A percentile compares a stretch with the other conserved stretches of the same genome.
phyloP scores from a whole-genome alignment of 2,113 vertebrate species.

The Oreochromis spilurus region DNA sequence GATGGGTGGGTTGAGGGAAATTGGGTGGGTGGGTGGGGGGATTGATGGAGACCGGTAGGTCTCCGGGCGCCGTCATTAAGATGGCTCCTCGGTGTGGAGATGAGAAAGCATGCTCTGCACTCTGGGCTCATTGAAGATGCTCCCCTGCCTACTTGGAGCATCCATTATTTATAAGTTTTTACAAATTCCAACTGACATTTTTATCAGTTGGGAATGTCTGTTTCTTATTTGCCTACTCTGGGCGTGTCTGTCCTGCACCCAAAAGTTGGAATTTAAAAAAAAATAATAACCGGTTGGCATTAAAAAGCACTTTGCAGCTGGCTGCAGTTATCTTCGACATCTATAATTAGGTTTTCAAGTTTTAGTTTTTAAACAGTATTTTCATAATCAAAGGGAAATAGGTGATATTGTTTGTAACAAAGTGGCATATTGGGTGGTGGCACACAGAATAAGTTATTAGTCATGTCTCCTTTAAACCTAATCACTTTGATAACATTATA shows the following conservation, averaged over 20 bases:
- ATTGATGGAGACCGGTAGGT: slow-evolving; percentile 37
- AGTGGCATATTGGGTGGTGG: not conserved
- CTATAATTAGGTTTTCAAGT: not conserved
- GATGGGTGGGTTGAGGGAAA: not conserved
- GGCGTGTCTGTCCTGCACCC: not conserved
- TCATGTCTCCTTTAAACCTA: not conserved
- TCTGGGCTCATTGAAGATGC: slow-evolving; percentile 64
- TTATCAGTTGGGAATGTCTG: slow-evolving; percentile 54
- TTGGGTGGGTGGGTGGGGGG: not conserved
- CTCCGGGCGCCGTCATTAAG: slow-evolving; percentile 68
- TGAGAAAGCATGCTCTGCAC: slow-evolving; percentile 45
- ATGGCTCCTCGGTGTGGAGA: slow-evolving; percentile 52
- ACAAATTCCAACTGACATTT: slow-evolving; percentile 67
- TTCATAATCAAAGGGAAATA: not conserved
- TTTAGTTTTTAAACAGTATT: not conserved
- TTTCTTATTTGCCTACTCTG: slow-evolving; percentile 26
- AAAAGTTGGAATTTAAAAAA: not conserved
- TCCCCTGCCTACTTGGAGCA: slow-evolving; percentile 50
- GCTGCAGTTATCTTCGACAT: not conserved
- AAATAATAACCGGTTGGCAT: not conserved
- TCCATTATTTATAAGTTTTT: slow-evolving; percentile 69
- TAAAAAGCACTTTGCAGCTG: not conserved
- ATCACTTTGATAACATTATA: not conserved
- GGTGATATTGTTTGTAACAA: not conserved
- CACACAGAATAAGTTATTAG: not conserved